These are phyloP conservation scores for Scylla paramamosain DNA, from an alignment of 1,140 invertebrate genomes.

Conservation along the genomic window DNA sequence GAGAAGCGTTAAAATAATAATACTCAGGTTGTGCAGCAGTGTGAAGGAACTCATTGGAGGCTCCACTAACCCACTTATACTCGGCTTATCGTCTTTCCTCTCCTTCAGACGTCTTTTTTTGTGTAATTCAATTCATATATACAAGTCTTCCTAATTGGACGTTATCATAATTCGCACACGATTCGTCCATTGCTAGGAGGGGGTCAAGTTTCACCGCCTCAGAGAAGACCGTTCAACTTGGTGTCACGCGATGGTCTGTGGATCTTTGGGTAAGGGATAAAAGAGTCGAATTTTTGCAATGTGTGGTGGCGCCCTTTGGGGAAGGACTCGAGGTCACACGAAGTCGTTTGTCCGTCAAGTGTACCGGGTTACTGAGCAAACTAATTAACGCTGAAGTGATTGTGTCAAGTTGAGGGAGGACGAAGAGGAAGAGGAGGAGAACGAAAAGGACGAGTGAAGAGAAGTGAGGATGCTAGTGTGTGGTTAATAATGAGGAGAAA, in stretches of 20 bases:
- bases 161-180: slow-evolving; percentile 1
- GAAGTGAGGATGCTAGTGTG: no score
- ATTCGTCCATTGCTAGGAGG: neutral
- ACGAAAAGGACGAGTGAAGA: neutral
- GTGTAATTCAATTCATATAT: neutral
- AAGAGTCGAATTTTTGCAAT: neutral
- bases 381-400: neutral
- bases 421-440: neutral
- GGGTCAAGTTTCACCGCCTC: neutral
- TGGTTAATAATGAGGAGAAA: no score
- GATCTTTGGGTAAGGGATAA: neutral
- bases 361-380: neutral
- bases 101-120: neutral
- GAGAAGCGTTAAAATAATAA: neutral
- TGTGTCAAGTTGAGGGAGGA: neutral
- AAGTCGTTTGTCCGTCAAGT: neutral
- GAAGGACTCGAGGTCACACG: neutral
- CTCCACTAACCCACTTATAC: neutral
- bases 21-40: neutral
- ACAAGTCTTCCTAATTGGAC: neutral
- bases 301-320: neutral
- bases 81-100: neutral
- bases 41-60: neutral
- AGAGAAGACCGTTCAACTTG: neutral
- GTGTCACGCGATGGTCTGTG: neutral